These are phyloP conservation scores for Ligdia adustata DNA, from an alignment of 2,888 invertebrate genomes.

Conservation along the genomic window DNA sequence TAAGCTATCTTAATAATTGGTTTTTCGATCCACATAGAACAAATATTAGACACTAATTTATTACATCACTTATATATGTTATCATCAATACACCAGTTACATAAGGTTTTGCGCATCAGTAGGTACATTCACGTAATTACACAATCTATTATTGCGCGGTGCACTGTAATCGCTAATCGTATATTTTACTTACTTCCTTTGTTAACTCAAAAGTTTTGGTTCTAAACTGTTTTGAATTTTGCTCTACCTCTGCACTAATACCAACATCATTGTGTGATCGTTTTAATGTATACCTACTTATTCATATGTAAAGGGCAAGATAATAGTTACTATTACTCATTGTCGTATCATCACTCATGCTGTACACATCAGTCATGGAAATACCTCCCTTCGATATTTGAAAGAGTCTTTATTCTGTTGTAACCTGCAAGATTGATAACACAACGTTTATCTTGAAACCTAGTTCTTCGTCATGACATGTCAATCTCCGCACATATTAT, in stretches of 20 bases:
- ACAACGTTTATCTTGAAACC: too few species aligned
- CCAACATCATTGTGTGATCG: slow-evolving; percentile 11
- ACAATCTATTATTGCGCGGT: slow-evolving; percentile 14
- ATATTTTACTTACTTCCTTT: slow-evolving; percentile 18
- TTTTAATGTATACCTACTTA: not conserved
- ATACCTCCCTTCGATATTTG: too few species aligned
- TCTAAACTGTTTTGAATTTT: slow-evolving; percentile 9
- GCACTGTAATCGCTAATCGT: slow-evolving; percentile 13
- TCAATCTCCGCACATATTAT: too few species aligned
- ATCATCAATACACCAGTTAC: slow-evolving; percentile 7
- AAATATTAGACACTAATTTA: too few species aligned
- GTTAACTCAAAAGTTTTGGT: slow-evolving; percentile 10
- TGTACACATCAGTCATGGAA: too few species aligned
- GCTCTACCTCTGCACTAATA: slow-evolving; percentile 1
- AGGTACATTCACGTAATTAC: slow-evolving; percentile 7
- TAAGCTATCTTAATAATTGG: not conserved
- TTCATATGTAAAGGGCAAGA: too few species aligned
- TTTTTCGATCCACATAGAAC: too few species aligned
- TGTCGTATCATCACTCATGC: too few species aligned
- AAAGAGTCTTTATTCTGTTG: too few species aligned
- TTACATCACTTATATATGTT: not conserved
- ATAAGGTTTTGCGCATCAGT: slow-evolving; percentile 9
- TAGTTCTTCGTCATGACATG: too few species aligned
- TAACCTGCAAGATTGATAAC: too few species aligned
- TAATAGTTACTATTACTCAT: too few species aligned